A percentile compares a stretch with the other conserved stretches of the same genome.
Conservation (phyloP, 2,888 invertebrate genomes). For the Mimas tiliae region DNA sequence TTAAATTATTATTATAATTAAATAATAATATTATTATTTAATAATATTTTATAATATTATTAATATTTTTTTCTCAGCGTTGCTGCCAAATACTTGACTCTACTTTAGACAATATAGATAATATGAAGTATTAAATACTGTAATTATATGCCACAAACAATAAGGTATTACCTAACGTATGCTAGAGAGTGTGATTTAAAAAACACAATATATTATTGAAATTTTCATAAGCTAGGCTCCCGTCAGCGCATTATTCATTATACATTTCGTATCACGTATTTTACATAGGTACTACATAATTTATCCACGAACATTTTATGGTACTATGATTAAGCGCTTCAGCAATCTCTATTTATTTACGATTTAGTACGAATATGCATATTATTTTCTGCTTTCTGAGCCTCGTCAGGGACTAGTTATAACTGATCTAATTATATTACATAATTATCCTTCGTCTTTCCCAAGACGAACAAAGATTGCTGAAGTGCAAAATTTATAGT, state of each 20-base stretch:
- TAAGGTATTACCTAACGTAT: conserved; percentile 14
- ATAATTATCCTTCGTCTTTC: too few species aligned
- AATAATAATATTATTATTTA: conserved; percentile 29
- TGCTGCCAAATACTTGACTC: conserved; percentile 60
- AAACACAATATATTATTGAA: background rate
- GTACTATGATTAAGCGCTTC: too few species aligned
- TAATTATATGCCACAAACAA: background rate
- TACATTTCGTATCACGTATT: background rate
- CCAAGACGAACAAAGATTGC: too few species aligned
- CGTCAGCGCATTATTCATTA: background rate
- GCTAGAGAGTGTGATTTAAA: conserved; percentile 3
- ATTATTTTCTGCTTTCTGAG: too few species aligned
- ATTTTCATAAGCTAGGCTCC: conserved; percentile 9
- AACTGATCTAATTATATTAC: too few species aligned
- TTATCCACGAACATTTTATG: too few species aligned
- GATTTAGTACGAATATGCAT: too few species aligned
- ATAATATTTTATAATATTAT: too few species aligned
- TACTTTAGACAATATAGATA: conserved; percentile 8
- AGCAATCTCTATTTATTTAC: too few species aligned
- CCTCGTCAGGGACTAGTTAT: too few species aligned
- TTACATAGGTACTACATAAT: background rate
- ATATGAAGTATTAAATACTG: conserved; percentile 14
- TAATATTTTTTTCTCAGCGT: conserved; percentile 63
- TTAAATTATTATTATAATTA: too few species aligned
- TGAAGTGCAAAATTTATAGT: too few species aligned